Percentiles rank a stretch among this genome's conserved stretches.
phyloP scores from a whole-genome alignment of 1,140 invertebrate species.

The Belonocnema kinseyi region DNA sequence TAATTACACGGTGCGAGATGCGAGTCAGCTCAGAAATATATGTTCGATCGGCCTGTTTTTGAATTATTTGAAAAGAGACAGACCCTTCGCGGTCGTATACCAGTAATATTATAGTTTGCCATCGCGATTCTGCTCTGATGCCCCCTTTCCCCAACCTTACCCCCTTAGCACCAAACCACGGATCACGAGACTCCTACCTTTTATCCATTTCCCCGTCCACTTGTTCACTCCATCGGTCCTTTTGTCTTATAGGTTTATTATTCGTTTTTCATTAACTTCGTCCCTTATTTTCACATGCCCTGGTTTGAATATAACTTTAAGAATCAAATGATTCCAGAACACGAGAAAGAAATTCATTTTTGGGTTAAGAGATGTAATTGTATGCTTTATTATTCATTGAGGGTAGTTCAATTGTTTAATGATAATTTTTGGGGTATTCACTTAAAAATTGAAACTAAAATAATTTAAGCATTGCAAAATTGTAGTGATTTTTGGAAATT shows the following conservation, averaged over 20 bases:
- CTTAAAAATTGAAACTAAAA: too few relatives aligned
- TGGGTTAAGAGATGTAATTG: too few relatives aligned
- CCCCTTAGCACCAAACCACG: slow-evolving; percentile 20
- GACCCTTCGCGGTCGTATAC: slow-evolving; percentile 64
- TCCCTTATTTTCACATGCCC: slow-evolving; percentile 18
- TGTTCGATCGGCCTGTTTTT: slow-evolving; percentile 76
- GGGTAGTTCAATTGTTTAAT: too few relatives aligned
- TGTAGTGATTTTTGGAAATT: too few relatives aligned
- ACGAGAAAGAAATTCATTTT: background rate
- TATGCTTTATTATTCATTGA: background rate
- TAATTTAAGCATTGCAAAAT: too few relatives aligned
- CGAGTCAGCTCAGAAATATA: slow-evolving; percentile 73
- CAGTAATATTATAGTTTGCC: slow-evolving; percentile 72
- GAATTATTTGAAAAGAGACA: slow-evolving; percentile 77
- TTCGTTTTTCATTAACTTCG: slow-evolving; percentile 11
- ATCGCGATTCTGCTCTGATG: slow-evolving; percentile 67
- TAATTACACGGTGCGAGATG: slow-evolving; percentile 74
- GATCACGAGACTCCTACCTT: slow-evolving; percentile 35
- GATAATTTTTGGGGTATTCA: too few relatives aligned
- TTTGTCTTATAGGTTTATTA: slow-evolving; percentile 32
- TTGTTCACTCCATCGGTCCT: slow-evolving; percentile 34
- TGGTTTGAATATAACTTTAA: background rate
- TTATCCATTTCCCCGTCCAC: slow-evolving; percentile 27
- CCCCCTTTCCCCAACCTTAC: slow-evolving; percentile 35
- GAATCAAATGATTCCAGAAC: background rate